Evolutionary conservation across 2,888 invertebrate species (phyloP).

Genomic region (Drosophila picticornis): DNA sequence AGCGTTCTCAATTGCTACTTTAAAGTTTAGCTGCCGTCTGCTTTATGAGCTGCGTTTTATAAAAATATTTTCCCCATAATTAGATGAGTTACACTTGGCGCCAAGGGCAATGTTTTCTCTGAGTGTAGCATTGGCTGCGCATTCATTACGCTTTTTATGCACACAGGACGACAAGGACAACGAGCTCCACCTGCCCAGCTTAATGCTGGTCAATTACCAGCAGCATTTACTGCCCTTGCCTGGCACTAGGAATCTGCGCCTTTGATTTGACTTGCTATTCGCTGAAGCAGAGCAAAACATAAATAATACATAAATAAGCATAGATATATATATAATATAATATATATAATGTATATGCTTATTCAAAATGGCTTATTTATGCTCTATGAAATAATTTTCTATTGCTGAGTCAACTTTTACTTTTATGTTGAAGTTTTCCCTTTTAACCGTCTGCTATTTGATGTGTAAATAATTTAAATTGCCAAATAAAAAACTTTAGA

Average conservation of each 20-base stretch:
- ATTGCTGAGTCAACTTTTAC: slow-evolving; percentile 31
- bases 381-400: slow-evolving; percentile 29
- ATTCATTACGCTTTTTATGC: slow-evolving; percentile 59
- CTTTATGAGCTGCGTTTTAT: background rate
- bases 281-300: slow-evolving; percentile 9
- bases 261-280: slow-evolving; percentile 10
- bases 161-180: slow-evolving; percentile 23
- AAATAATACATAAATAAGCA: background rate
- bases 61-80: background rate
- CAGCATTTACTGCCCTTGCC: slow-evolving; percentile 25
- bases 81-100: background rate
- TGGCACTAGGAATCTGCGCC: slow-evolving; percentile 15
- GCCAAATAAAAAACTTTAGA: background rate
- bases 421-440: slow-evolving; percentile 8
- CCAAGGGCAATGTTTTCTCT: background rate
- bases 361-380: background rate
- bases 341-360: background rate
- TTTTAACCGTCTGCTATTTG: slow-evolving; percentile 12
- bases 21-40: background rate
- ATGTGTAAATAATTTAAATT: slow-evolving; percentile 27
- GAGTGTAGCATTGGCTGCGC: slow-evolving; percentile 17
- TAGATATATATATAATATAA: background rate
- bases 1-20: no score
- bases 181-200: slow-evolving; percentile 34
- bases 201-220: slow-evolving; percentile 46